These are phyloP conservation scores for Habroteleia sp. DNA, from an alignment of 2,888 invertebrate species.

Conservation along the genomic window DNA sequence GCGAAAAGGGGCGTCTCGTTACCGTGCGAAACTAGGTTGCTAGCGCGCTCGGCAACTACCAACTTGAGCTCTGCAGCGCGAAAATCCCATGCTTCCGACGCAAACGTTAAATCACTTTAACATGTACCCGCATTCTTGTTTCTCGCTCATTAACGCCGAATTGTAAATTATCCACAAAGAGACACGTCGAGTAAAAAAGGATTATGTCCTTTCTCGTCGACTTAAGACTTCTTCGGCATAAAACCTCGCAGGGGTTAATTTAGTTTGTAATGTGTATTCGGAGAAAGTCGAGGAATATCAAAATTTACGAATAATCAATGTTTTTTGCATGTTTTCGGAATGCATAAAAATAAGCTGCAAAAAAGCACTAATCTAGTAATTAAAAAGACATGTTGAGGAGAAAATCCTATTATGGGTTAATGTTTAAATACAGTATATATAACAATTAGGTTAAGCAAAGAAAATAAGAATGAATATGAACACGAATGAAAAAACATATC, in stretches of 20 bases:
- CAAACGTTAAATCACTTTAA: constrained; percentile 49
- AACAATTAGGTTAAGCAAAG: no score
- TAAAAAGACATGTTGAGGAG: no score
- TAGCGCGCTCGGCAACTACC: constrained; percentile 11
- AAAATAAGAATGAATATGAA: no score
- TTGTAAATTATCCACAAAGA: constrained; percentile 42
- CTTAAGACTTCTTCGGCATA: not conserved
- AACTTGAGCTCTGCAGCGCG: constrained; percentile 31
- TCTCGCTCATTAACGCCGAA: constrained; percentile 50
- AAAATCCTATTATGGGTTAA: no score
- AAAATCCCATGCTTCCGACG: constrained; percentile 52
- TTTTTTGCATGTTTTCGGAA: no score
- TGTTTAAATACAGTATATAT: no score
- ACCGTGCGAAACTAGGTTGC: constrained; percentile 39
- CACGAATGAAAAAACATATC: no score
- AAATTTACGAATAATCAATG: no score
- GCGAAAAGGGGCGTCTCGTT: constrained; percentile 45
- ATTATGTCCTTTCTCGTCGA: constrained; percentile 14
- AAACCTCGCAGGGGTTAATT: constrained; percentile 5
- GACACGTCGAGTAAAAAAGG: constrained; percentile 16
- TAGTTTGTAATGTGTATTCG: constrained; percentile 8
- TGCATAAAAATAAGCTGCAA: no score
- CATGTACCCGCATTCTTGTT: constrained; percentile 49
- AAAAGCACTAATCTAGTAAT: no score
- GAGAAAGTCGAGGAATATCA: no score